Evolutionary conservation across 2,888 invertebrate species (phyloP), one percentile per base, ranked within the genome.

Genomic region (Listrodromus nycthemerus): DNA sequence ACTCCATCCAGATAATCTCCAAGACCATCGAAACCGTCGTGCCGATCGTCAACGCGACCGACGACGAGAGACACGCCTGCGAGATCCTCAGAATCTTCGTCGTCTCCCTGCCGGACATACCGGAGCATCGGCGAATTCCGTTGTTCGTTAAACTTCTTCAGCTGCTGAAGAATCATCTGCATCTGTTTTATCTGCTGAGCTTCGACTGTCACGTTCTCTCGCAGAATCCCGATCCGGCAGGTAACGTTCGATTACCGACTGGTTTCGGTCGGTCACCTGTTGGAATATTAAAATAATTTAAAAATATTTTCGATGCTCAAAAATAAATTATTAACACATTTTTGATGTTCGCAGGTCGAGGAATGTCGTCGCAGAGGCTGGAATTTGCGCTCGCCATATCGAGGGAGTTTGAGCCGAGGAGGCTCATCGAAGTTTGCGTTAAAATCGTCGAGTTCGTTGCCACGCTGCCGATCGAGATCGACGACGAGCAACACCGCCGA

Each of bases 1-100:
- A 99, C 93, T 98, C 98, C 91, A 98, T 98, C 92, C 98, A 98
- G 93, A 97, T 99, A 30, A 98, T 99, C 76, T 95, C 96, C 0
- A 97, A 97, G 91, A 98, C 98, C 4, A 96, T 99, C 21, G 97
- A 98, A 89, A 97, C 97, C 0, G 95, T 99, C 41, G 96, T 99
- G 84, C 99, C 99, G 0, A 97, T 98, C 81, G 94, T 99, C 50
- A 92, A 94, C 27, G 85, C 89, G 7, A 89, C 93, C 0, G 86
- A 92, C 30, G 91, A 94, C 77, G 91, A 92, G 55, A 94, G 94
- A 5, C 91, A 92, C 7, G 95, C 95, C 0, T 95, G 96, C 48
- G 95, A 96, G 1, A 96, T 98, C 19, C 94, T 98, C 24, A 95
- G 98, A 65, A 97, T 99, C 65, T 99, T 99, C 92, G 97, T 98